A percentile compares a stretch with the other conserved stretches of the same genome.
Evolutionary conservation across 2,797 vertebrate species (phyloP).

Genomic region (Hoplostethus atlanticus): DNA sequence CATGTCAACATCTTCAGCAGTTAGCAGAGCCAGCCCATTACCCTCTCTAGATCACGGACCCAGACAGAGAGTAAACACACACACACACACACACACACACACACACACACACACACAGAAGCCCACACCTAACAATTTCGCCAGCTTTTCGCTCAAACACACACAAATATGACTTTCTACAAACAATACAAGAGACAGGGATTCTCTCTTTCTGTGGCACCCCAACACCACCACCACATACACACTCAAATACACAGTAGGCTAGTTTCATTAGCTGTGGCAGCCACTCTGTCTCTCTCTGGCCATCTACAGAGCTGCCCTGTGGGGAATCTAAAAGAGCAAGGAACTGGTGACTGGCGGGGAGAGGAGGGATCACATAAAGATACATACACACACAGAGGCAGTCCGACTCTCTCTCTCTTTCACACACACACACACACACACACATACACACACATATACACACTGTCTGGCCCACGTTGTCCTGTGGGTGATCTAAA

Average conservation of each 20-base stretch:
- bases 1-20: too few species aligned
- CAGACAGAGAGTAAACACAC: not conserved
- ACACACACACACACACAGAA: not conserved
- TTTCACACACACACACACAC: conserved; percentile 11
- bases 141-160: not conserved
- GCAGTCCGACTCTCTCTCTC: too few species aligned
- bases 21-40: too few species aligned
- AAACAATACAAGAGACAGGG: not conserved
- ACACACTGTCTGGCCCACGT: not conserved
- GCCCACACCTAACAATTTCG: not conserved
- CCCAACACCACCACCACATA: not conserved
- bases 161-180: not conserved
- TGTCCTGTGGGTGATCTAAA: conserved; percentile 6
- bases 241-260: not conserved
- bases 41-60: not conserved
- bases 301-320: not conserved
- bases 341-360: not conserved
- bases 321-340: not conserved
- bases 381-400: too few species aligned
- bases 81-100: not conserved
- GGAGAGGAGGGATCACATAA: not conserved
- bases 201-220: not conserved
- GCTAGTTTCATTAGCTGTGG: not conserved
- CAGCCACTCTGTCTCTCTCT: not conserved
- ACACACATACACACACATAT: conserved; percentile 7